Base-by-base conservation (phyloP, 1,140 invertebrate genomes). In the Penaeus japonicus region DNA sequence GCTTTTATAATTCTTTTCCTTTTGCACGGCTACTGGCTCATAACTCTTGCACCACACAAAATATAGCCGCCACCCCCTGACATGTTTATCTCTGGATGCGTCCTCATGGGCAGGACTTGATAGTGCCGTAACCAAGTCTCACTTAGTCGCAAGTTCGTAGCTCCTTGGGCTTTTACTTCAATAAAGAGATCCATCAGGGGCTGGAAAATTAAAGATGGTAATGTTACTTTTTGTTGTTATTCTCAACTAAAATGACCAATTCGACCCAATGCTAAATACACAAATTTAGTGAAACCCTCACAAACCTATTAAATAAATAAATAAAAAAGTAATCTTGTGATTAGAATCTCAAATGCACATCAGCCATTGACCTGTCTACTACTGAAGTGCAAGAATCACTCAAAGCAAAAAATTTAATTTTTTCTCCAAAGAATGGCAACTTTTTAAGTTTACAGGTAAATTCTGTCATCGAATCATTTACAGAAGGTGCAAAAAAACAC, bases 111-210 rank as follows among this genome's bases (percentile, higher is more conserved):
- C 82, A 97, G 93, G 62, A 99, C 95, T 91, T 99, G 98, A 94
- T 98, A 98, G 80, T 95, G 95, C 90, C 98, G 94, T 91, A 97
- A 93, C 95, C 97, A 99, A 91, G 96, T 97, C 77, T 96, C 96
- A 59, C 96, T 95, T 1, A 99, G 92, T 92, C 94, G 95, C 39
- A 98, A 91, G 91, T 95, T 95, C 24, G 96, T 94, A 17, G 95
- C 94, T 24, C 93, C 94, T 20, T 93, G 91, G 35, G 93, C 92
- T 92, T 97, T 98, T 20, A 98, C 92, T 89, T 94, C 94, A 55
- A 95, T 92, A 92, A 96, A 98, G 62, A 96, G 94, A 85, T 97
- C 96, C 91, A 96, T 94, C 18, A 98, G 92, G 4, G 97, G 95
- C 93, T 94, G 90, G 90, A 90, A 89, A 59, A 89, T 81, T 79